Evolutionary conservation across 2,797 vertebrate species (phyloP).

Genomic region (Tokudaia tokunoshimensis): DNA sequence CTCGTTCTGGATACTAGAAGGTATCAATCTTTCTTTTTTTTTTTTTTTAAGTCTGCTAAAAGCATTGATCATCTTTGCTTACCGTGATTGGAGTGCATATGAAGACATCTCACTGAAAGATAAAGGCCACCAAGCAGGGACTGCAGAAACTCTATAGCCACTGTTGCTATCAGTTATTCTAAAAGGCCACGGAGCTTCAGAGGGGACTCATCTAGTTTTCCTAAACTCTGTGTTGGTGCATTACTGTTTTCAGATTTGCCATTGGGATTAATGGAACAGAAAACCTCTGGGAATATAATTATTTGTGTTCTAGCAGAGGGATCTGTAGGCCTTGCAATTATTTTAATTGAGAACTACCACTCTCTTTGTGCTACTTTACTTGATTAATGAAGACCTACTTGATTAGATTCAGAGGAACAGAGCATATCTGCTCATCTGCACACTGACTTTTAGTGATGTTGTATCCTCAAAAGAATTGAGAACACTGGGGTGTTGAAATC

Average conservation of each 20-base stretch:
- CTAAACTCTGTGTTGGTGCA: not conserved
- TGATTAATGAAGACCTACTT: constrained; percentile 64
- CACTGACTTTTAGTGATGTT: constrained; percentile 8
- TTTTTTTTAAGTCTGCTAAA: not conserved
- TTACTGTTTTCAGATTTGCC: constrained; percentile 19
- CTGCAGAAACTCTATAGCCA: not conserved
- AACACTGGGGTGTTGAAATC: constrained; percentile 12
- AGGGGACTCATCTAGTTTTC: not conserved
- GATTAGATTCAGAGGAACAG: constrained; percentile 65
- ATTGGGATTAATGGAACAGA: not conserved
- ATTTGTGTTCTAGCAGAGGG: constrained; percentile 22
- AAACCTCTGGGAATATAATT: constrained; percentile 57
- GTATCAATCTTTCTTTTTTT: not conserved
- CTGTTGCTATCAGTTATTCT: not conserved
- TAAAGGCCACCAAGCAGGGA: not conserved
- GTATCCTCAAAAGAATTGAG: not conserved
- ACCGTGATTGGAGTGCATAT: not conserved
- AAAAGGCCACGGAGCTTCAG: not conserved
- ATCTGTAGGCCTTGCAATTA: constrained; percentile 54
- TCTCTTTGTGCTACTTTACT: constrained; percentile 62
- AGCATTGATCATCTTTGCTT: not conserved
- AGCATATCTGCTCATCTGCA: constrained; percentile 16
- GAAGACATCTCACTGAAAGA: not conserved
- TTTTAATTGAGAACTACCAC: constrained; percentile 62
- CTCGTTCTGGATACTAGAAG: not conserved